A percentile compares a stretch with the other conserved stretches of the same genome.
Evolutionary conservation across 2,888 invertebrate species (phyloP).

Genomic region (Tricholauxania praeusta): DNA sequence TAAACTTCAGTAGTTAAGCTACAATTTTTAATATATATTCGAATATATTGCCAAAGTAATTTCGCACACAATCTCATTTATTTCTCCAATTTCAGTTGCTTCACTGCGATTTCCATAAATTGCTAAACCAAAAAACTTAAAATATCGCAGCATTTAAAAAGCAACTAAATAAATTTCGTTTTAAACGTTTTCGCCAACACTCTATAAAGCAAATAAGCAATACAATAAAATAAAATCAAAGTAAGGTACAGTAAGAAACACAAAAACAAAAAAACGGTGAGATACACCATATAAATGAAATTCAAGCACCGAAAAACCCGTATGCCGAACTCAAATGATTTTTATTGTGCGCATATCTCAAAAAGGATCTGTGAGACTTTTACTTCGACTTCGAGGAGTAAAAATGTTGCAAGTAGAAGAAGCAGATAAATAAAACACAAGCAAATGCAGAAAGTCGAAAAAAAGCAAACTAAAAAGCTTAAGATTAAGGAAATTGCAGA

Average conservation of each 20-base stretch:
- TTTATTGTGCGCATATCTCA: slow-evolving; percentile 60
- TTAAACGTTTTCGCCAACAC: slow-evolving; percentile 62
- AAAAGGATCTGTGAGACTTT: slow-evolving; percentile 55
- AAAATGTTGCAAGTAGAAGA: slow-evolving; percentile 1
- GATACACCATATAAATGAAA: slow-evolving; percentile 25
- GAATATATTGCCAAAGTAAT: slow-evolving; percentile 11
- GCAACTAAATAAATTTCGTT: slow-evolving; percentile 63
- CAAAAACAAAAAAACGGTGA: slow-evolving; percentile 2
- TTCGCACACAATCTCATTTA: slow-evolving; percentile 12
- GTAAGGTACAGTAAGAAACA: slow-evolving; percentile 34
- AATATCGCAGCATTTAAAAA: slow-evolving; percentile 44
- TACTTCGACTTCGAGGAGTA: slow-evolving; percentile 46
- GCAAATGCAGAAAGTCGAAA: not conserved
- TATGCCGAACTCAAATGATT: slow-evolving; percentile 54
- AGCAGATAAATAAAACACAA: not conserved
- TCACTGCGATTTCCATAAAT: slow-evolving; percentile 16
- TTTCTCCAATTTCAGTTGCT: not conserved
- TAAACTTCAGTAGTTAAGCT: no score
- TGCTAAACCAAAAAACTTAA: not conserved
- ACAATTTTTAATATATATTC: not conserved
- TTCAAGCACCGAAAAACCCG: slow-evolving; percentile 30
- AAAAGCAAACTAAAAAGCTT: not conserved
- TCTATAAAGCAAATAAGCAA: slow-evolving; percentile 56
- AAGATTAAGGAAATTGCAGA: not conserved
- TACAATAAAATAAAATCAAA: slow-evolving; percentile 52